Evolutionary conservation across 2,888 invertebrate genomes (phyloP).

Genomic region (Mylabris sibirica): DNA sequence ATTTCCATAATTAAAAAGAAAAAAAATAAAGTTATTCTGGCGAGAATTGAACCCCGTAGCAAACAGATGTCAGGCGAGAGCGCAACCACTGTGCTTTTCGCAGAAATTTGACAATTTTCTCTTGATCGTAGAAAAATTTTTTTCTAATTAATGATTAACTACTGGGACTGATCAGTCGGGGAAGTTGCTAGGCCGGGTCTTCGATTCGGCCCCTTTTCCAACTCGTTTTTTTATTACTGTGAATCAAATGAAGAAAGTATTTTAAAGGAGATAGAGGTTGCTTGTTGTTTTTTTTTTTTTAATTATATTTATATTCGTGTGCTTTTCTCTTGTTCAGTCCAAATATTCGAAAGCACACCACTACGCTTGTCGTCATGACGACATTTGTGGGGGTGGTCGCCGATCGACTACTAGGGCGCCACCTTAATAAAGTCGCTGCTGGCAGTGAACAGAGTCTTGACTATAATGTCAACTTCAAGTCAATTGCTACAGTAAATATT

Average conservation of each 20-base stretch:
- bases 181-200: too few relatives aligned
- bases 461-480: constrained; percentile 50
- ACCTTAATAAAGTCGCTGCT: constrained; percentile 52
- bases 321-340: constrained; percentile 28
- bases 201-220: too few relatives aligned
- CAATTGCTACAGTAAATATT: constrained; percentile 50
- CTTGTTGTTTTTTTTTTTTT: neutral
- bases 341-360: constrained; percentile 42
- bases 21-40: too few relatives aligned
- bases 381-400: constrained; percentile 42
- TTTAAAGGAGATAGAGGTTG: neutral
- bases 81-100: too few relatives aligned
- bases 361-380: constrained; percentile 44
- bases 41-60: too few relatives aligned
- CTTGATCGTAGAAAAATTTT: too few relatives aligned
- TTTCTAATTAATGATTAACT: too few relatives aligned
- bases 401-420: constrained; percentile 32
- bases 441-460: constrained; percentile 37
- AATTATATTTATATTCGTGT: constrained; percentile 26
- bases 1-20: too few relatives aligned
- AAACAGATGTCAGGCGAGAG: too few relatives aligned
- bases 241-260: constrained; percentile 4
- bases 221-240: neutral
- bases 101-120: too few relatives aligned
- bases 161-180: too few relatives aligned